These are phyloP conservation scores for Craterocephalus amniculus DNA, from an alignment of 2,797 vertebrate species.

Conservation along the genomic window DNA sequence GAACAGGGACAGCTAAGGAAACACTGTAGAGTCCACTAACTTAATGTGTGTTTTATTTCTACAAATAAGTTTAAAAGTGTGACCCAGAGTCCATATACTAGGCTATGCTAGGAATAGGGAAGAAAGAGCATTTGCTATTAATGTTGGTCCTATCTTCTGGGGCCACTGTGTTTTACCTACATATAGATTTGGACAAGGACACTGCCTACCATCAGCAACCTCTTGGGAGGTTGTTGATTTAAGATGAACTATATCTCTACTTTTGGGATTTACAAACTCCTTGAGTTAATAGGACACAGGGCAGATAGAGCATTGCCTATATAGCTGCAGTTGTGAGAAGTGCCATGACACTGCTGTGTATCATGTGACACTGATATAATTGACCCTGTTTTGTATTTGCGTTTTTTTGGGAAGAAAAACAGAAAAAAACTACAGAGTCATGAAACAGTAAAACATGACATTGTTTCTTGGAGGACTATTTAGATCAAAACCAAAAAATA, in stretches of 20 bases:
- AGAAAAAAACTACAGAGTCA: background rate
- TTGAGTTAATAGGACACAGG: constrained; percentile 50
- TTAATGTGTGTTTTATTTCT: background rate
- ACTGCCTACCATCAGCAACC: constrained; percentile 27
- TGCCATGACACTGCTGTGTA: constrained; percentile 1
- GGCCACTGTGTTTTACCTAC: constrained; percentile 39
- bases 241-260: constrained; percentile 37
- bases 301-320: constrained; percentile 16
- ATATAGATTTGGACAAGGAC: constrained; percentile 49
- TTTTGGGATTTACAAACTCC: constrained; percentile 46
- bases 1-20: constrained; percentile 15
- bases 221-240: constrained; percentile 45
- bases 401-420: background rate
- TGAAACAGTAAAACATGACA: background rate
- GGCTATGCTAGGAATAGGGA: background rate
- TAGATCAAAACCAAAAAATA: background rate
- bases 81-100: background rate
- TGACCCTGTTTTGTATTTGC: background rate
- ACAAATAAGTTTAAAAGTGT: background rate
- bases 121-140: background rate
- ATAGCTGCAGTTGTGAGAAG: constrained; percentile 5
- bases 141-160: constrained; percentile 10
- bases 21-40: constrained; percentile 4
- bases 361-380: constrained; percentile 15
- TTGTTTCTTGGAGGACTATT: background rate